phyloP scores from a whole-genome alignment of 1,140 invertebrate genomes.

The Epicauta chinensis region DNA sequence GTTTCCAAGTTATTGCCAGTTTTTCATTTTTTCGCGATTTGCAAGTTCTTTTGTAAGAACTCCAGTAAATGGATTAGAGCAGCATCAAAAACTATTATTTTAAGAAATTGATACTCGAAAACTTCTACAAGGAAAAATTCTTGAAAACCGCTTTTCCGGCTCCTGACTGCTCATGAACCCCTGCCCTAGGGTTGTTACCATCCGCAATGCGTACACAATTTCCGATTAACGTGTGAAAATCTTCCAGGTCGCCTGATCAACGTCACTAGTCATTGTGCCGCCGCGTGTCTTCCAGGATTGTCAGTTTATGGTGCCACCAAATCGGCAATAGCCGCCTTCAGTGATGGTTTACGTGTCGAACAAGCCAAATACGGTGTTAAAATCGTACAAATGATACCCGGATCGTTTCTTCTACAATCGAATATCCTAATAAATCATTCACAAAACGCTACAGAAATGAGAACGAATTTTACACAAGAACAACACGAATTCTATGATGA shows the following conservation, averaged over 20 bases:
- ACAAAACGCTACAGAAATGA: conserved; percentile 49
- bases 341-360: conserved; percentile 66
- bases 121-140: no score
- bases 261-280: conserved; percentile 73
- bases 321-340: conserved; percentile 64
- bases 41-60: no score
- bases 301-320: conserved; percentile 76
- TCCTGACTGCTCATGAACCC: no score
- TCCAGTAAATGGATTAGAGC: no score
- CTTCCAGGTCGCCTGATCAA: conserved; percentile 67
- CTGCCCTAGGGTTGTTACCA: no score
- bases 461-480: conserved; percentile 45
- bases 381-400: conserved; percentile 71
- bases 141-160: no score
- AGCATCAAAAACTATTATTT: no score
- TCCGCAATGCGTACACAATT: no score
- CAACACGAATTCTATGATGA: conserved; percentile 47
- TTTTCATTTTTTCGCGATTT: no score
- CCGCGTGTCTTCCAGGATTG: conserved; percentile 60
- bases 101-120: no score
- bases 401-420: conserved; percentile 51
- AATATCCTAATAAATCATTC: conserved; percentile 51
- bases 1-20: no score
- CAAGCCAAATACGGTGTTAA: conserved; percentile 63
- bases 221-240: no score